Evolutionary conservation across 30 jellyfish, hydroid and myxozoan genomes (phyloP).

Genomic region (Turritopsis rubra): DNA sequence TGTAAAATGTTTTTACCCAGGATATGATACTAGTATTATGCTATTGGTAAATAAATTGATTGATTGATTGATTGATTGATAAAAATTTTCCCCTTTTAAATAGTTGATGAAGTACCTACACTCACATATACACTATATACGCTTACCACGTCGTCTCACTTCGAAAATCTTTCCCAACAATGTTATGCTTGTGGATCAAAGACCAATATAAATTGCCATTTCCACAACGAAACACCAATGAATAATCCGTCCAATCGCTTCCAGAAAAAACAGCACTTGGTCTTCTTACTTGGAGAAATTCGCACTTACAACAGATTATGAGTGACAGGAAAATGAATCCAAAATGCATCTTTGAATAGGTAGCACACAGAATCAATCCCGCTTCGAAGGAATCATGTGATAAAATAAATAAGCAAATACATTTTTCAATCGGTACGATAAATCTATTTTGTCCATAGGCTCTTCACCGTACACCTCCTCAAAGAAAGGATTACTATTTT

Average conservation of each 20-base stretch:
- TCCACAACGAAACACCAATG: slow-evolving; percentile 12
- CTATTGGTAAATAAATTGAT: too few species aligned
- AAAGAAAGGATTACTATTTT: background rate
- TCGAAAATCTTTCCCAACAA: background rate
- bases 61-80: too few species aligned
- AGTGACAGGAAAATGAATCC: background rate
- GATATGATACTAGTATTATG: too few species aligned
- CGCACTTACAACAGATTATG: background rate
- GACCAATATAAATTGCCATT: slow-evolving; percentile 20
- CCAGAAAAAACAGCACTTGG: slow-evolving; percentile 30
- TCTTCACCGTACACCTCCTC: background rate
- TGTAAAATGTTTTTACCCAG: too few species aligned
- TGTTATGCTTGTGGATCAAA: background rate
- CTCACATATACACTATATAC: too few species aligned
- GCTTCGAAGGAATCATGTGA: background rate
- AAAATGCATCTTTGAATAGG: background rate
- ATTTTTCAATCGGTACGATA: background rate
- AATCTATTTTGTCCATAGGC: background rate
- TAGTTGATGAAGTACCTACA: too few species aligned
- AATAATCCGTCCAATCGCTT: slow-evolving; percentile 23
- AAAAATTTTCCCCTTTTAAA: too few species aligned
- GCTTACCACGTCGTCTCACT: background rate
- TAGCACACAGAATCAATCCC: background rate
- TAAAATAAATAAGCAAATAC: background rate
- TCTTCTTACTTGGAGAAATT: background rate